These are phyloP conservation scores for Pseudococcus jackbeardsleyi DNA, from an alignment of 2,888 invertebrate genomes.

Conservation along the genomic window DNA sequence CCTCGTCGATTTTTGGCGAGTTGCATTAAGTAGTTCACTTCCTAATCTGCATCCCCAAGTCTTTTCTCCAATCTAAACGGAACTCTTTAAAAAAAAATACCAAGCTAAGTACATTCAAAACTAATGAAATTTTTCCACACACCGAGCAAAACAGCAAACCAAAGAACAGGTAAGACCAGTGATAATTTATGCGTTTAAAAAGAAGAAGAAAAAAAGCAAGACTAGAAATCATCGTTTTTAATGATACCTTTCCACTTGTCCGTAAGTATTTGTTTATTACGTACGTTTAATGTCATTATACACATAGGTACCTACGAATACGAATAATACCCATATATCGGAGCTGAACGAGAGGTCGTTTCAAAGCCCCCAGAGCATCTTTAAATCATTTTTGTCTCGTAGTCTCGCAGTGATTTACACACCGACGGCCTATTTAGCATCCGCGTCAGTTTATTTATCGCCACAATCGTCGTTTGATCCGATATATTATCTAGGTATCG, in stretches of 20 bases:
- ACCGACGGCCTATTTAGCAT: slow-evolving; percentile 11
- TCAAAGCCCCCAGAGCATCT: background rate
- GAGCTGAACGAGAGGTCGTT: background rate
- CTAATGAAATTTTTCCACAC: slow-evolving; percentile 34
- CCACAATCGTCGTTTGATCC: background rate
- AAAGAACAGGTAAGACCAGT: slow-evolving; percentile 47
- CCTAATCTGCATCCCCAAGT: background rate
- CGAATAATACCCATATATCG: background rate
- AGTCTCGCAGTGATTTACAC: background rate
- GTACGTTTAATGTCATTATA: slow-evolving; percentile 10
- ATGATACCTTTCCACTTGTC: slow-evolving; percentile 27
- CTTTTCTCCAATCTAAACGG: background rate
- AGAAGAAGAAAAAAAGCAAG: slow-evolving; percentile 9
- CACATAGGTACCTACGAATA: background rate
- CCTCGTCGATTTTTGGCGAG: background rate
- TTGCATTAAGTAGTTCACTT: slow-evolving; percentile 45
- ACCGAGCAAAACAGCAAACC: background rate
- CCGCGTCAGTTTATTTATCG: background rate
- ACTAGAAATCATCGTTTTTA: slow-evolving; percentile 36
- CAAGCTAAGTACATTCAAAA: background rate
- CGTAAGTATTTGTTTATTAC: slow-evolving; percentile 19
- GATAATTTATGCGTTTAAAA: slow-evolving; percentile 39
- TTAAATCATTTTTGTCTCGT: slow-evolving; percentile 31
- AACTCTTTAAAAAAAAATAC: background rate
- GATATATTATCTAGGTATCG: background rate